Conservation (phyloP, 2,797 vertebrate species). For the Pangasius krempfi region DNA sequence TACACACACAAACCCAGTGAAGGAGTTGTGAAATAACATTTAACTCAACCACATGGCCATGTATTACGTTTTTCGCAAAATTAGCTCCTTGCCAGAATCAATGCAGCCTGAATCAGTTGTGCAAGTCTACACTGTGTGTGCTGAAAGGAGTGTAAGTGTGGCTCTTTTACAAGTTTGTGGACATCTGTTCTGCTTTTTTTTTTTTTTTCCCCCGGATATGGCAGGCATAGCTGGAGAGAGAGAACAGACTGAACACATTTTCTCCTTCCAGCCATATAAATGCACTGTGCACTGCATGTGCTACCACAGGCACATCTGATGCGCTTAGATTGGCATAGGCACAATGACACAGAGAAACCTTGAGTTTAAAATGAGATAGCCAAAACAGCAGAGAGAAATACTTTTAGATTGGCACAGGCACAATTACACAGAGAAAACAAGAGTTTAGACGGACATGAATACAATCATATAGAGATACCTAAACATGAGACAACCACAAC, state of each 20-base stretch:
- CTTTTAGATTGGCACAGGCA: neutral
- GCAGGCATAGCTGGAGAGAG: neutral
- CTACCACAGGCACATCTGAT: constrained; percentile 15
- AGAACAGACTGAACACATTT: constrained; percentile 30
- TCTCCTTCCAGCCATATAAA: constrained; percentile 41
- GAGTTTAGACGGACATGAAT: constrained; percentile 3
- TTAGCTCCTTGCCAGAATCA: constrained; percentile 29
- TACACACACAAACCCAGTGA: neutral
- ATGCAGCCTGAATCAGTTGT: constrained; percentile 30
- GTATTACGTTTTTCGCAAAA: constrained; percentile 29
- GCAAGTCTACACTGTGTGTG: constrained; percentile 11
- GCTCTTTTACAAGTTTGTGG: constrained; percentile 27
- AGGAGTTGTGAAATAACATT: constrained; percentile 25
- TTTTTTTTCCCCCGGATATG: neutral
- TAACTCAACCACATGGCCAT: constrained; percentile 41
- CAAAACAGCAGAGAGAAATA: neutral
- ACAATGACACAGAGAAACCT: constrained; percentile 17
- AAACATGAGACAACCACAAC: neutral
- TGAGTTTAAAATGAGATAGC: neutral
- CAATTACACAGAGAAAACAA: neutral
- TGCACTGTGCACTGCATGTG: constrained; percentile 13
- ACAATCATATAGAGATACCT: neutral
- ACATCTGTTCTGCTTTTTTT: constrained; percentile 17
- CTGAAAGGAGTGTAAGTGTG: neutral
- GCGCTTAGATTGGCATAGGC: constrained; percentile 16